Evolutionary conservation across 2,888 invertebrate species (phyloP), one percentile per base, ranked within the genome.

Genomic region (Gibbula magus): DNA sequence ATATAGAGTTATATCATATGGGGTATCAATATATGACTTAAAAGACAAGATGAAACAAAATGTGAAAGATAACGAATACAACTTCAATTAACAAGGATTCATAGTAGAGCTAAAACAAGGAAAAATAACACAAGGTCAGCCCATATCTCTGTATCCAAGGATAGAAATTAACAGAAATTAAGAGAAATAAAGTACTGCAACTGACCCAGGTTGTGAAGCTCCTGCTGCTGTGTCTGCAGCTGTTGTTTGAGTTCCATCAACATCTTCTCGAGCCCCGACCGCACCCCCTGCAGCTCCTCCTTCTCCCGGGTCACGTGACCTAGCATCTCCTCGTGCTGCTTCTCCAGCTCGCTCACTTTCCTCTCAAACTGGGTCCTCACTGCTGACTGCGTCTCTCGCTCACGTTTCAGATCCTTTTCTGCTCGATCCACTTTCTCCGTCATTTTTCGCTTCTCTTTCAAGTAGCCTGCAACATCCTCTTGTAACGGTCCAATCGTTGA

Each of bases 401-500:
- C 92, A 61, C 85, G 83, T 35, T 87, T 87, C 83, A 91, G 78
- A 61, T 89, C 89, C 74, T 88, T 86, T 67, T 89, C 89, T 78
- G 86, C 86, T 54, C 84, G 81, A 22, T 89, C 88, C 73, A 88
- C 84, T 8, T 86, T 87, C 79, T 89, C 87, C 22, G 90, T 84
- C 77, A 87, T 86, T 78, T 89, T 87, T 84, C 88, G 25, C n/a
- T 54, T 45, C n/a, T 86, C 88, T 61, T 87, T 86, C 73, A 88
- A 81, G 75, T 85, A 87, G n/a, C 84, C 84, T 8, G 84, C 86
- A 20, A 92, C 79, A 25, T 91, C 89, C 5, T 84, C 81, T 82
- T 91, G 89, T 45, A 92, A 81, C 5, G 89, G 88, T 51, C 90
- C 88, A 22, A 91, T 88, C 16, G 88, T 89, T 4, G 87, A 82